phyloP scores from a whole-genome alignment of 2,113 vertebrate species.

The Eudyptes chrysolophus region DNA sequence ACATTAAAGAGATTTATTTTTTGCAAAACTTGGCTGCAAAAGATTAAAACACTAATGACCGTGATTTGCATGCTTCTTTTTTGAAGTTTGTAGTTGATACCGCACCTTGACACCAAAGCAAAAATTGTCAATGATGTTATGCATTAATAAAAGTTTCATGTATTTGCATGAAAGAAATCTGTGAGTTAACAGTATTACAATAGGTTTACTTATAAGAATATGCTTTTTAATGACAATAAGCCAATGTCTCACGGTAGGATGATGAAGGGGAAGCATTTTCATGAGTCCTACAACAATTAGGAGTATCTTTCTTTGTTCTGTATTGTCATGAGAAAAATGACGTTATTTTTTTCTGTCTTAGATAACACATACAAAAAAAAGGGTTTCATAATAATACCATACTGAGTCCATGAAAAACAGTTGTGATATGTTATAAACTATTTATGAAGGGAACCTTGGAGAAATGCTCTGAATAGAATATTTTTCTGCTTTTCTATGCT shows the following conservation, averaged over 20 bases:
- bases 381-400: background rate
- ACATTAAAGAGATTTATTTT: background rate
- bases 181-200: background rate
- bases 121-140: background rate
- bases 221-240: background rate
- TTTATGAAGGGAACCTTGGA: background rate
- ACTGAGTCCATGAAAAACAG: background rate
- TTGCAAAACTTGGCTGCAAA: background rate
- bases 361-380: background rate
- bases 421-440: background rate
- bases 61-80: background rate
- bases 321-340: background rate
- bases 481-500: background rate
- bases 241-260: background rate
- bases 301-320: background rate
- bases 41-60: conserved; percentile 9
- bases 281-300: background rate
- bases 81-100: background rate
- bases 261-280: background rate
- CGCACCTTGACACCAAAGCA: background rate
- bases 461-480: background rate
- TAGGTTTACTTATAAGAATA: background rate
- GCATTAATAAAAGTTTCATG: background rate
- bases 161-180: background rate
- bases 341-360: background rate